Base-by-base conservation (phyloP, 2,888 invertebrate genomes). In the Diaphora mendica region DNA sequence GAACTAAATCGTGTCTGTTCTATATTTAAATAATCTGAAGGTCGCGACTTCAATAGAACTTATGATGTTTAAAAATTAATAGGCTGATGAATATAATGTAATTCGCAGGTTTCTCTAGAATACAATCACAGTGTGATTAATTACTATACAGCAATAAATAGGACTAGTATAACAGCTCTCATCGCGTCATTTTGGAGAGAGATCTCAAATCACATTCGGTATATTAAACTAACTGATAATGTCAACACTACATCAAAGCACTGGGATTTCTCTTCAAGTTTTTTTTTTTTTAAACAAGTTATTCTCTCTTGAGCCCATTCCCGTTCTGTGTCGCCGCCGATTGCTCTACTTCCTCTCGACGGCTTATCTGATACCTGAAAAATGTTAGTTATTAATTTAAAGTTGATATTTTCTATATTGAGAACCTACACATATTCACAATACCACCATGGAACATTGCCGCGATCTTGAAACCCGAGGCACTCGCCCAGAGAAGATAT, bases 291-390 rank as follows among this genome's bases (percentile, higher is more conserved):
- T 70, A 67, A 55, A 30, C 65, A 48, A 48, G 20, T 92, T 96
- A 97, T 81, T 97, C 97, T 89, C 96, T 96, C 88, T 97, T 97
- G 77, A 96, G 93, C 71, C 97, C 97, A 86, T 96, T 97, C 76
- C 96, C 96, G 84, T 96, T 96, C 75, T 96, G 94, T 73, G 96
- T 93, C 20, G 93, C 88, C 64, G 94, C 87, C 55, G 89, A 91
- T 89, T 86, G 94, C 80, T 95, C 95, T 70, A 93, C 78, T 79
- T 94, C 95, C 85, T 96, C 96, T 74, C 96, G 95, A 84, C 96
- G 93, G 81, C 91, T 94, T 82, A 92, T 96, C 91, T 93, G 96
- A 91, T 96, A 97, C 94, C 93, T 96, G 90, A 26, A 74, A 69
- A 44, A 33, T n/a, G 1, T 59, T 42, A 17, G 13, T 26, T 26